Evolutionary conservation across 2,888 invertebrate species (phyloP).

Genomic region (Fabriciana adippe): DNA sequence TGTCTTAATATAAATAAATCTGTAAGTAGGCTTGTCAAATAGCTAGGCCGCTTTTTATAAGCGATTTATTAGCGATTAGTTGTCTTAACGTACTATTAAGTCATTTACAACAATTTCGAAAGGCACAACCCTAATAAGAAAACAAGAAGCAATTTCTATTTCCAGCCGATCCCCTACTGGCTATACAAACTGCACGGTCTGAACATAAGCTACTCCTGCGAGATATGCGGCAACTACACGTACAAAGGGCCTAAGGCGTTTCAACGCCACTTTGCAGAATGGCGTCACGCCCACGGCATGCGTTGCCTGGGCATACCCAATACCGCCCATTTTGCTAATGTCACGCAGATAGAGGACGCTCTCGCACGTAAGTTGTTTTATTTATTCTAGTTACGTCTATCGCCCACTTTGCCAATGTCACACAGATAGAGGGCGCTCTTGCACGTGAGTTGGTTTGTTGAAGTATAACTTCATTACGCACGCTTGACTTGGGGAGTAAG

Average conservation of each 20-base stretch:
- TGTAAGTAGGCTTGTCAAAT: too few relatives aligned
- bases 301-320: constrained; percentile 99
- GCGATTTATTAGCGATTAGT: not conserved
- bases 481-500: too few relatives aligned
- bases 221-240: constrained; percentile 99
- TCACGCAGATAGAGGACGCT: constrained; percentile 99
- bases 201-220: constrained; percentile 99
- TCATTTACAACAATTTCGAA: too few relatives aligned
- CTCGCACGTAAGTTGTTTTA: constrained; percentile 87
- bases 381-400: not conserved
- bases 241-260: constrained; percentile 99
- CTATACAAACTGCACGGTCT: constrained; percentile 99
- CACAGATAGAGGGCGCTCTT: not conserved
- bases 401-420: too few relatives aligned
- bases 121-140: not conserved
- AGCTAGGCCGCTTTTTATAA: too few relatives aligned
- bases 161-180: constrained; percentile 92
- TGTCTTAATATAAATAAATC: too few relatives aligned
- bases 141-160: constrained; percentile 29
- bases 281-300: constrained; percentile 97
- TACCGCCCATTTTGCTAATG: constrained; percentile 99
- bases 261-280: constrained; percentile 98
- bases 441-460: too few relatives aligned
- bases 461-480: too few relatives aligned
- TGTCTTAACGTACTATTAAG: not conserved